phyloP scores from a whole-genome alignment of 2,888 invertebrate species.

The Hofmannophila pseudospretella region DNA sequence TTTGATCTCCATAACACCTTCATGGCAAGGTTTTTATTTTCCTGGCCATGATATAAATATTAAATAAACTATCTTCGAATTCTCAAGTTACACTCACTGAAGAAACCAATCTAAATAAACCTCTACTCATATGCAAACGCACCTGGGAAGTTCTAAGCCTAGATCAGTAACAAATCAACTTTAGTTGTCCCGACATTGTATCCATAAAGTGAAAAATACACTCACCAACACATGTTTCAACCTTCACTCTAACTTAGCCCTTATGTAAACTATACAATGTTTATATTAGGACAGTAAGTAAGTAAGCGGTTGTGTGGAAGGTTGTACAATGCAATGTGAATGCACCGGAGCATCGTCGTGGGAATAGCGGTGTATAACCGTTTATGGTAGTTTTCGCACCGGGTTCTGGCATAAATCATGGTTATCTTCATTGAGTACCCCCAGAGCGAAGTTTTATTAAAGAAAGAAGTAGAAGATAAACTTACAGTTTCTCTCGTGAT shows the following conservation, averaged over 20 bases:
- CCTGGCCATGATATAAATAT: no score
- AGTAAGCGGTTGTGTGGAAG: neutral
- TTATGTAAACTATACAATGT: neutral
- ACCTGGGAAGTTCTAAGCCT: no score
- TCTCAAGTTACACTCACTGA: no score
- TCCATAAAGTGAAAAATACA: neutral
- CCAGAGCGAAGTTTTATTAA: constrained; percentile 5
- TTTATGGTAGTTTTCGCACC: constrained; percentile 1
- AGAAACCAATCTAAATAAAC: no score
- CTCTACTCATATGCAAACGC: no score
- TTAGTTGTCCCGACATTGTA: neutral
- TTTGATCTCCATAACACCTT: no score
- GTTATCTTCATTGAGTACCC: neutral
- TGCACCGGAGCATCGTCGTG: constrained; percentile 16
- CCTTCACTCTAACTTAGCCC: neutral
- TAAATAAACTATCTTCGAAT: no score
- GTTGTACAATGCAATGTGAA: constrained; percentile 6
- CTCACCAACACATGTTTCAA: neutral
- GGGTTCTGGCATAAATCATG: constrained; percentile 1
- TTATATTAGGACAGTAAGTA: neutral
- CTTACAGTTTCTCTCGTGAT: no score
- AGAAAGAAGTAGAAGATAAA: neutral
- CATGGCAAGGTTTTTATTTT: no score
- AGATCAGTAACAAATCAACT: neutral
- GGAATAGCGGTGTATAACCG: constrained; percentile 21